phyloP scores from a whole-genome alignment of 2,113 vertebrate species.

The Phycodurus eques region DNA sequence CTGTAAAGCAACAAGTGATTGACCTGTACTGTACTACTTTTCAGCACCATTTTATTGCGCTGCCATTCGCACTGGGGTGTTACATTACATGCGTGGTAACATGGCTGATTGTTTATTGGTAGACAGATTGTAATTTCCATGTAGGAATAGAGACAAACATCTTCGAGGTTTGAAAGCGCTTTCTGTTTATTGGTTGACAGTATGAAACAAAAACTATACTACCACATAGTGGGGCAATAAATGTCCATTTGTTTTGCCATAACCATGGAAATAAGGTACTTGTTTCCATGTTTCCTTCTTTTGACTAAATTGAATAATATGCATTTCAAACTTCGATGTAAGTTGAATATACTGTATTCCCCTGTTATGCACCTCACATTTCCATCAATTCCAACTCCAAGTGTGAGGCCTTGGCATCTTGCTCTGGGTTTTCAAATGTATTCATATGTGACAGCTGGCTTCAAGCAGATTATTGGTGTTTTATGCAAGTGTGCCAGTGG shows the following conservation, averaged over 20 bases:
- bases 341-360: not conserved
- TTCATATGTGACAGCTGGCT: slow-evolving; percentile 54
- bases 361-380: not conserved
- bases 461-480: slow-evolving; percentile 58
- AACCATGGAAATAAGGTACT: too few relatives aligned
- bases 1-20: not conserved
- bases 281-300: too few relatives aligned
- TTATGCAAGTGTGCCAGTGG: slow-evolving; percentile 45
- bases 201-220: too few relatives aligned
- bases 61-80: too few relatives aligned
- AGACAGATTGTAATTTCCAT: too few relatives aligned
- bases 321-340: not conserved
- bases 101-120: too few relatives aligned
- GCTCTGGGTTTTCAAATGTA: slow-evolving; percentile 34
- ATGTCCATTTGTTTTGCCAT: too few relatives aligned
- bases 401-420: slow-evolving; percentile 14
- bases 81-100: too few relatives aligned
- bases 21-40: not conserved
- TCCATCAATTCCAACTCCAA: slow-evolving; percentile 3
- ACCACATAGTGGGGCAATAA: too few relatives aligned
- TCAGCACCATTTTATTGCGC: not conserved
- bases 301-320: not conserved
- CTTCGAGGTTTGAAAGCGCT: too few relatives aligned
- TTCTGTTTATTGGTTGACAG: too few relatives aligned
- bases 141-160: too few relatives aligned